A percentile compares a stretch with the other conserved stretches of the same genome.
Evolutionary conservation across 2,888 invertebrate genomes (phyloP).

Genomic region (Megamerina dolium): DNA sequence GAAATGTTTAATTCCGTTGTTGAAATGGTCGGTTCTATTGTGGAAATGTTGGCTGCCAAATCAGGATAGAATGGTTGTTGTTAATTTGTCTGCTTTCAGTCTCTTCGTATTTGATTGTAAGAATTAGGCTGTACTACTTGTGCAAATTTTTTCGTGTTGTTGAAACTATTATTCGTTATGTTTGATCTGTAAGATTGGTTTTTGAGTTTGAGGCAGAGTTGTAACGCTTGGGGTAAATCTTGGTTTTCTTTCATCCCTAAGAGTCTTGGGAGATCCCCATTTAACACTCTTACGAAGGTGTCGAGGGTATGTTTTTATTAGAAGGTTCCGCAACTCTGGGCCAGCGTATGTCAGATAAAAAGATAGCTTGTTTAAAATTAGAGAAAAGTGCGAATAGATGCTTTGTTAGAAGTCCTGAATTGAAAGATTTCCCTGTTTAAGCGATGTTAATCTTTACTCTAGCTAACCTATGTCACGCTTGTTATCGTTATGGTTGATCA

Average conservation of each 20-base stretch:
- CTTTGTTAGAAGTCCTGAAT: too few relatives aligned
- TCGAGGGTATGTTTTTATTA: constrained; percentile 4
- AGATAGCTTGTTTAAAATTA: too few relatives aligned
- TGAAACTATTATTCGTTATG: background rate
- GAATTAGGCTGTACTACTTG: background rate
- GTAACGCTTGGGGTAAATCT: background rate
- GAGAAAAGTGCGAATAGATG: too few relatives aligned
- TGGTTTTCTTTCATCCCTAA: constrained; percentile 2
- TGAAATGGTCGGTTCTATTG: too few relatives aligned
- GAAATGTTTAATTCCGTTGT: too few relatives aligned
- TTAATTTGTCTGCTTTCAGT: background rate
- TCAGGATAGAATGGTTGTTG: constrained; percentile 2
- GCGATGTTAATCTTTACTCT: too few relatives aligned
- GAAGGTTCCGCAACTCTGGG: background rate
- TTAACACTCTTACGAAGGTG: constrained; percentile 5
- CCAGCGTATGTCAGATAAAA: background rate
- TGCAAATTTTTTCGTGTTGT: background rate
- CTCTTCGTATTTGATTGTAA: background rate
- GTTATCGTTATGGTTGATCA: too few relatives aligned
- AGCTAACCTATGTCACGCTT: too few relatives aligned
- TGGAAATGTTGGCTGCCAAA: background rate
- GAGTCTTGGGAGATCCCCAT: constrained; percentile 1
- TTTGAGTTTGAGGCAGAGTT: background rate
- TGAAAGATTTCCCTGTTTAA: too few relatives aligned
- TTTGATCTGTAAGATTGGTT: constrained; percentile 5